phyloP scores from a whole-genome alignment of 1,140 invertebrate genomes.

The Listronotus bonariensis region DNA sequence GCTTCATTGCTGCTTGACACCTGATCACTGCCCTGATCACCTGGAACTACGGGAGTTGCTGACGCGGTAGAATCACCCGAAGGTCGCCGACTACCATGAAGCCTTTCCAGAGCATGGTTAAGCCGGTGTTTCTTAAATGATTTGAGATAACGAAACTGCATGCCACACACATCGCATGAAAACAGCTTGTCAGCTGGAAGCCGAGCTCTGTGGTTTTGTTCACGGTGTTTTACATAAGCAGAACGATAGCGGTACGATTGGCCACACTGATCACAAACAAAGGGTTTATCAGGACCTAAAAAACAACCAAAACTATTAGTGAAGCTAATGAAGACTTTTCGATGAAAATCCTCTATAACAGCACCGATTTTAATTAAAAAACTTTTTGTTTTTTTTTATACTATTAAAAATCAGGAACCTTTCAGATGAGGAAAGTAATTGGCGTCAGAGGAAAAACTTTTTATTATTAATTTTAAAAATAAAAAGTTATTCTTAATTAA shows the following conservation, averaged over 20 bases:
- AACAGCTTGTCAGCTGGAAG: constrained; percentile 86
- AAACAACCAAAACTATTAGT: neutral
- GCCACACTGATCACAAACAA: constrained; percentile 88
- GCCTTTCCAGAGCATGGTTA: constrained; percentile 80
- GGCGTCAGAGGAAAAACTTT: no score
- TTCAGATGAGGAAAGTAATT: no score
- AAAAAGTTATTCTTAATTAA: no score
- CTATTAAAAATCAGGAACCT: no score
- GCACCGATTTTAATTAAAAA: no score
- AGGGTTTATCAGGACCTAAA: constrained; percentile 74
- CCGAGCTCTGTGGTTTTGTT: constrained; percentile 84
- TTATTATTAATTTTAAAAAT: no score
- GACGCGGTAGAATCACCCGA: constrained; percentile 13
- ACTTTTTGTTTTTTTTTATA: no score
- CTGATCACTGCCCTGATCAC: constrained; percentile 46
- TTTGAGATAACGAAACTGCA: constrained; percentile 82
- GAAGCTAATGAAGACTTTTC: no score
- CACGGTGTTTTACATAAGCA: constrained; percentile 85
- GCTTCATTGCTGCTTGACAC: constrained; percentile 54
- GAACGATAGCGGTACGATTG: constrained; percentile 87
- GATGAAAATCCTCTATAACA: no score
- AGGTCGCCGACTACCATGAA: constrained; percentile 66
- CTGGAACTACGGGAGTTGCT: neutral
- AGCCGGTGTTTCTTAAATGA: constrained; percentile 87
- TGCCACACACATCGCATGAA: constrained; percentile 86